These are phyloP conservation scores for Cantharis flavilabris DNA, from an alignment of 2,888 invertebrate species.

Conservation along the genomic window DNA sequence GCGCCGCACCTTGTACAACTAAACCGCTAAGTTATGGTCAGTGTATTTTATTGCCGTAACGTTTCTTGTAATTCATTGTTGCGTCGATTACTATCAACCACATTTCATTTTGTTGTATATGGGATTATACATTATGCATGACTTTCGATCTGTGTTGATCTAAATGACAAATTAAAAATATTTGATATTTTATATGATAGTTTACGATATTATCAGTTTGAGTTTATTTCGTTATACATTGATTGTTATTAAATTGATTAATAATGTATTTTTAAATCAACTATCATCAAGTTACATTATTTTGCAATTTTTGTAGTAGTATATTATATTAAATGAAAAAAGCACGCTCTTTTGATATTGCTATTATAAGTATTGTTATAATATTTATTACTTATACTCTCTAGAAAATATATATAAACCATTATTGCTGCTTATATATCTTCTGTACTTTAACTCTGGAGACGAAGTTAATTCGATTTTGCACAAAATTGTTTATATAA, in stretches of 20 bases:
- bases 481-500: too few relatives aligned
- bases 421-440: too few relatives aligned
- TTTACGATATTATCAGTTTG: constrained; percentile 13
- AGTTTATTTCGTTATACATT: background rate
- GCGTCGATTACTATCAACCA: constrained; percentile 41
- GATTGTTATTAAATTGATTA: background rate
- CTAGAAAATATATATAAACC: too few relatives aligned
- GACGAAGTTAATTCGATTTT: too few relatives aligned
- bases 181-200: constrained; percentile 24
- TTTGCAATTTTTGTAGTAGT: background rate
- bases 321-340: background rate
- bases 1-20: constrained; percentile 40
- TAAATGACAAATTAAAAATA: constrained; percentile 22
- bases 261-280: constrained; percentile 1
- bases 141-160: constrained; percentile 15
- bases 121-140: constrained; percentile 25
- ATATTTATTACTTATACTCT: too few relatives aligned
- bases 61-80: constrained; percentile 46
- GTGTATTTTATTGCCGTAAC: constrained; percentile 42
- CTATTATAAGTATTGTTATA: background rate
- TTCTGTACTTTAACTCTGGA: too few relatives aligned
- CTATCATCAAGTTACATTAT: background rate
- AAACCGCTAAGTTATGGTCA: constrained; percentile 44
- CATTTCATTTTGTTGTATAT: constrained; percentile 34
- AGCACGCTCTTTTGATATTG: background rate